These are phyloP conservation scores for Carollia perspicillata DNA, from an alignment of 2,113 vertebrate genomes.

Conservation along the genomic window DNA sequence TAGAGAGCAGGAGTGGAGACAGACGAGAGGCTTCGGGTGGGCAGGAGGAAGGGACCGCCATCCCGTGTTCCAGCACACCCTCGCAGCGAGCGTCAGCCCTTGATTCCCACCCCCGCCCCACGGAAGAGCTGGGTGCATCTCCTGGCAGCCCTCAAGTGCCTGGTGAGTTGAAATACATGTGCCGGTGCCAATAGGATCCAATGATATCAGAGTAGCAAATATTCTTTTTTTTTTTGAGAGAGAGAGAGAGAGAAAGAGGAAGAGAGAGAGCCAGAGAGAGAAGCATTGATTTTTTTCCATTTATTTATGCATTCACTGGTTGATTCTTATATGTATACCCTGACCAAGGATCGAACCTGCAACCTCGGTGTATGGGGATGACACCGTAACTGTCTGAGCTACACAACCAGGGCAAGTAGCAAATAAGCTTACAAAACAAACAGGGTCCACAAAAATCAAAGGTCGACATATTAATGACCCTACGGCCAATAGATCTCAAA, in stretches of 20 bases:
- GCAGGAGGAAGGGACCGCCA: neutral
- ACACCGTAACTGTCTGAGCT: neutral
- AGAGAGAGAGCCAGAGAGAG: too few relatives aligned
- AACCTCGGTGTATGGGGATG: too few relatives aligned
- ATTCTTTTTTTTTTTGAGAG: neutral
- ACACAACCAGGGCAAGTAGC: neutral
- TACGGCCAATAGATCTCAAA: neutral
- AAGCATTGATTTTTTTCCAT: too few relatives aligned
- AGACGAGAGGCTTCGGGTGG: fast-evolving
- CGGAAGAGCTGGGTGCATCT: neutral
- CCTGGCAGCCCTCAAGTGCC: neutral
- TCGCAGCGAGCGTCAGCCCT: neutral
- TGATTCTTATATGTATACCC: too few relatives aligned
- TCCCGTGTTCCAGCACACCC: neutral
- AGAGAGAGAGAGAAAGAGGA: too few relatives aligned
- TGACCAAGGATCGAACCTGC: too few relatives aligned
- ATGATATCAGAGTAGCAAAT: neutral
- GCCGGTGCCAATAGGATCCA: neutral
- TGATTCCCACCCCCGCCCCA: neutral
- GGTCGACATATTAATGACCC: neutral
- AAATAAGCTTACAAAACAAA: neutral
- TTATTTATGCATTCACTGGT: too few relatives aligned
- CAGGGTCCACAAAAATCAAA: neutral
- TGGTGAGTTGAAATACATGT: neutral
- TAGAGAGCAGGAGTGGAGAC: neutral